Base-by-base conservation (phyloP, 1,140 invertebrate genomes). In the Pseudomyrmex gracilis region DNA sequence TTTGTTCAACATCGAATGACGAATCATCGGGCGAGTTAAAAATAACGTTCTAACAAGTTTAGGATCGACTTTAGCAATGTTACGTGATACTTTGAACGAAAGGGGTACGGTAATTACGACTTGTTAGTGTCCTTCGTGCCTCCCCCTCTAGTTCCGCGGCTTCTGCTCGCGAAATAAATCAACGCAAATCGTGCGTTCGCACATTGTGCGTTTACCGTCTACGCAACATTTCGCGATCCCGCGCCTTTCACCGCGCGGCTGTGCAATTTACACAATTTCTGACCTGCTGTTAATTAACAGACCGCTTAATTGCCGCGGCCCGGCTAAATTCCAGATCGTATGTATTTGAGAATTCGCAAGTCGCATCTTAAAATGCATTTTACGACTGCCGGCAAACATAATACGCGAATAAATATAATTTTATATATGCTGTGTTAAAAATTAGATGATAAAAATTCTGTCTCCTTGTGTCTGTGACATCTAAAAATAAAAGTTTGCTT, bases 31-130 rank as follows among this genome's bases (percentile, higher is more conserved):
- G 1, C n/a, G 68, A 84, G 73, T 84, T 84, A 84, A 86, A 86
- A 86, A 84, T 86, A 86, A 80, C 49, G 34, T 61, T 70, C 84
- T 85, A 85, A 85, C 73, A 55, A 85, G 80, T 85, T 85, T 85
- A 83, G 82, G 58, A 83, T 83, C 70, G 2, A 60, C 47, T 60
- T 85, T 83, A 67, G 80, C 77, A 15, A 66, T 45, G 83, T 57
- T 76, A 66, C 73, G 71, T 66, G 82, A 76, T 51, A 53, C 53
- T 68, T 34, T 63, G 55, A 61, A 78, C 82, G 82, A 84, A 84
- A 84, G 74, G 63, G 63, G 63, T 73, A 80, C 76, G 64, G 49
- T 70, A 84, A 78, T 84, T 84, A 80, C 49, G 61, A 74, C 68
- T 53, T 70, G 74, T 84, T 84, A 84, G 71, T 80, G 74, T 80